Evolutionary conservation across 2,888 invertebrate species (phyloP), one percentile per base, ranked within the genome.

Genomic region (Tenthredo mesomela): DNA sequence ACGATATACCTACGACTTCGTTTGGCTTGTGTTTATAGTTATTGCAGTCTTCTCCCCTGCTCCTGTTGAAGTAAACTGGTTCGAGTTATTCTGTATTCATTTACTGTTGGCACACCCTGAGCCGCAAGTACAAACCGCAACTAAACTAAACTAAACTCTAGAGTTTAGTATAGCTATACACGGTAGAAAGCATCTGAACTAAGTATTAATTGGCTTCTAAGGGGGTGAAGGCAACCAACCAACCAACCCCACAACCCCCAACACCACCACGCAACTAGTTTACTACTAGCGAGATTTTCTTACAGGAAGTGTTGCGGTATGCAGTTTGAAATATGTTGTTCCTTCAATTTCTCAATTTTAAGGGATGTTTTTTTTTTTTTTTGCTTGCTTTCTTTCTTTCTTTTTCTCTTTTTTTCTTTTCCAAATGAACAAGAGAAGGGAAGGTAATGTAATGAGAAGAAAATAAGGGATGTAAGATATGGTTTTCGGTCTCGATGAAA

Each of bases 201-300:
- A 33, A 67, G 67, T 67, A 67, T 67, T 67, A 67, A 67, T 67
- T 67, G 67, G 25, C 67, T 33, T 67, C 67, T 67, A 33, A 21
- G 33, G 67, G 25, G 67, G 12, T 18, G 18, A 67, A 29, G 6
- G 10, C 3, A 61, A 5, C 67, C 33, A 67, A 33, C 29, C 33
- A 33, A 29, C n/a, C 6, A 4, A 50, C 5, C 67, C 67, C n/a
- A n/a, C 9, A 18, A n/a, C 47, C 47, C 50, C 50, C 18, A 5
- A 50, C 47, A 15, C 50, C n/a, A 5, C 1, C 2, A 18, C 50
- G 54, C 54, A 7, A n/a, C 18, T 18, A 1, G 18, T 7, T 50
- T 50, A 50, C 18, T n/a, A n/a, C 54, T n/a, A 7, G 54, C n/a
- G 54, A 54, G n/a, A 54, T 54, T 54, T 54, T 54, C 54, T 54